Percentiles rank a stretch among this genome's conserved stretches.
These are phyloP conservation scores for Drosophila bipectinata DNA, from an alignment of 1,140 invertebrate species.

Conservation along the genomic window DNA sequence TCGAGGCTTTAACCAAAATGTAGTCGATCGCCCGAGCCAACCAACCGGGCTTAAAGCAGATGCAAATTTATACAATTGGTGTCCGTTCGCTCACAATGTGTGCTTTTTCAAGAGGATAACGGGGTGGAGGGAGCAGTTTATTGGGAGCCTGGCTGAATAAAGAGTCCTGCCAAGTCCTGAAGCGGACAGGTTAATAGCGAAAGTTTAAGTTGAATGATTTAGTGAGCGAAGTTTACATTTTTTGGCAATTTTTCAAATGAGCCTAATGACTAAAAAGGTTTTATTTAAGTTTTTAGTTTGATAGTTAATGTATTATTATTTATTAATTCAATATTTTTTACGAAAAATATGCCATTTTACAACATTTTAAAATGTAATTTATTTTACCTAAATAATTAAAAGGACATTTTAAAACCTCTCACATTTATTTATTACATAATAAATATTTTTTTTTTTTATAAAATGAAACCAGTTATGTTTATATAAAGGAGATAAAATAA, in stretches of 20 bases:
- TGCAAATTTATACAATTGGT: slow-evolving; percentile 60
- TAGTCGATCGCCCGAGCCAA: slow-evolving; percentile 33
- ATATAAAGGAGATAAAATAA: background rate
- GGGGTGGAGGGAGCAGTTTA: slow-evolving; percentile 22
- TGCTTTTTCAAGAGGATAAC: slow-evolving; percentile 17
- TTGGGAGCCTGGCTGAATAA: slow-evolving; percentile 15
- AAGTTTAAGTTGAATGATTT: slow-evolving; percentile 24
- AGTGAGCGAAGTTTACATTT: background rate
- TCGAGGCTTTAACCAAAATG: slow-evolving; percentile 36
- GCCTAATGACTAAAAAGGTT: background rate
- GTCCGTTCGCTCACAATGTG: slow-evolving; percentile 29
- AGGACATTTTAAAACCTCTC: no score
- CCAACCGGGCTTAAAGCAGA: slow-evolving; percentile 38
- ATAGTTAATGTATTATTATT: background rate
- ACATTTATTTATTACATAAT: no score
- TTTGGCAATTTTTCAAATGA: background rate
- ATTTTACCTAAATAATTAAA: no score
- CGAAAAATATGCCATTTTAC: no score
- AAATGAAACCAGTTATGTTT: background rate
- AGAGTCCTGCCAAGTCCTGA: slow-evolving; percentile 8
- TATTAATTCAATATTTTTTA: no score
- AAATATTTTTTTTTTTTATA: no score
- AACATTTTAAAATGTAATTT: no score
- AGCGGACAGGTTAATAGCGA: slow-evolving; percentile 29
- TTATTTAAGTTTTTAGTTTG: background rate